Percentiles rank a stretch among this genome's conserved stretches.
phyloP scores from a whole-genome alignment of 2,888 invertebrate species.

The Molorchus minor region DNA sequence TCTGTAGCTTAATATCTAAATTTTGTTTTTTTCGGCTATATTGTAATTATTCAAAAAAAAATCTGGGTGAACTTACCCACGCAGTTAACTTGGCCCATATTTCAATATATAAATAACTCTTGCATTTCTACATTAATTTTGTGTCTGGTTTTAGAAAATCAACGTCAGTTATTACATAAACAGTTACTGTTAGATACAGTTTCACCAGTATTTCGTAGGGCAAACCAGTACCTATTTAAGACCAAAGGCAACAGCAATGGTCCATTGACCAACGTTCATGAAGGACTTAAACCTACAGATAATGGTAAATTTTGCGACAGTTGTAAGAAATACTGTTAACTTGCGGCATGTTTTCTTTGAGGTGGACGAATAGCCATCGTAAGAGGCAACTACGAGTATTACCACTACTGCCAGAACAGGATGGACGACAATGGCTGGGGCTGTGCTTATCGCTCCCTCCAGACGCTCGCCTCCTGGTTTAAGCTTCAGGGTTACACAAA shows the following conservation, averaged over 20 bases:
- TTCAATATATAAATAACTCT: no score
- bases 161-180: constrained; percentile 75
- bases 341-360: constrained; percentile 24
- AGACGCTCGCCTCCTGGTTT: constrained; percentile 97
- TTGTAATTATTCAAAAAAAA: no score
- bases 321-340: constrained; percentile 2
- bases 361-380: constrained; percentile 70
- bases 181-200: constrained; percentile 73
- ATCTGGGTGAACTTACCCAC: no score
- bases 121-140: no score
- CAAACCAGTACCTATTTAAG: constrained; percentile 71
- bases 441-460: constrained; percentile 97
- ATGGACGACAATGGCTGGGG: constrained; percentile 99
- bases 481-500: constrained; percentile 83
- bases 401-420: constrained; percentile 96
- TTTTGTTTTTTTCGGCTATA: no score
- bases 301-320: constrained; percentile 49
- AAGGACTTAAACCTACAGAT: constrained; percentile 61
- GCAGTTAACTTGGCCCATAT: no score
- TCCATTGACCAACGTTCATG: constrained; percentile 79
- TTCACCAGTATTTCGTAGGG: constrained; percentile 79
- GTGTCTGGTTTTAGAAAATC: constrained; percentile 65
- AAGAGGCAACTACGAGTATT: constrained; percentile 89
- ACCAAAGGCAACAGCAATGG: constrained; percentile 61
- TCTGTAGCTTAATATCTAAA: no score